Evolutionary conservation across 2,888 invertebrate genomes (phyloP), one percentile per base, ranked within the genome.

Genomic region (Diogma glabrata): DNA sequence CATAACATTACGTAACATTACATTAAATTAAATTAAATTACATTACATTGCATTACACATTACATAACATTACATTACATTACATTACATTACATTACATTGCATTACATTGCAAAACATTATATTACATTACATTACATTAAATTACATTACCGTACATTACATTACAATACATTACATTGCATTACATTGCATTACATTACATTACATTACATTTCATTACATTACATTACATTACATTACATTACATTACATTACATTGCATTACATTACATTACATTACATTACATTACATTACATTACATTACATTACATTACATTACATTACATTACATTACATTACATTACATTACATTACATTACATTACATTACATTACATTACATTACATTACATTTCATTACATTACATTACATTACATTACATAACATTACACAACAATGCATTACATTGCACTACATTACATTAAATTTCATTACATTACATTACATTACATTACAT

Each of bases 391-490:
- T 48, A 48, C 49, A 48, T 30, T 48, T 4, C 30, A 49, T 30
- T 49, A 49, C 49, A 49, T 30, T 49, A 49, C 33, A 49, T 30
- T 49, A 49, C 33, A 49, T 30, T 49, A 49, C 33, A 49, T 30
- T 38, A 38, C 49, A 48, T 30, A 26, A 48, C 49, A 48, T 30
- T 48, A 48, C 49, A 48, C 16, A 26, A 30, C 30, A 36, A 16
- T 38, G 26, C 49, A 48, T 30, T 48, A 48, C 49, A 36, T 30
- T 48, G 26, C 50, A 50, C 19, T 19, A 50, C 38, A 50, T 23
- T 47, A 50, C 38, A 50, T 46, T 45, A 43, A 17, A 50, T n/a
- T 47, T 66, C 52, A 70, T 64, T 58, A 74, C 49, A 48, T 16
- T 28, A 49, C 30, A 74, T n/a, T 28, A 14, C 43, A 43, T 26